A percentile compares a stretch with the other conserved stretches of the same genome.
Evolutionary conservation across 2,797 vertebrate genomes (phyloP).

Genomic region (Chlorospingus flavigularis): DNA sequence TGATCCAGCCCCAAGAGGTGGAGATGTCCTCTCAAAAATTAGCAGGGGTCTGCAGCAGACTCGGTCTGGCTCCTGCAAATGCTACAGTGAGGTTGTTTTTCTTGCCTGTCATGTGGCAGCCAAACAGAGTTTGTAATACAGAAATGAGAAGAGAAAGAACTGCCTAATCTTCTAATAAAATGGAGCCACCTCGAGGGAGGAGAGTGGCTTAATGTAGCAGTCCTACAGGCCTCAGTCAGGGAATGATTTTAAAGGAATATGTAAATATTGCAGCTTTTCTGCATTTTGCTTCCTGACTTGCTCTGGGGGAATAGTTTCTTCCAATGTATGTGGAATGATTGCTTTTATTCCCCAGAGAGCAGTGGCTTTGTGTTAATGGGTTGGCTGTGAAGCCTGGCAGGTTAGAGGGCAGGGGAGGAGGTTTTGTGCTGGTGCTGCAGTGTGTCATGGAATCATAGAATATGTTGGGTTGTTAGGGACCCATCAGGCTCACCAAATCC

Average conservation of each 20-base stretch:
- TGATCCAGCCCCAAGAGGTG: neutral
- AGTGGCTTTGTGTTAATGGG: neutral
- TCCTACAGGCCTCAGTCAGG: neutral
- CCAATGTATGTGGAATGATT: fast-evolving
- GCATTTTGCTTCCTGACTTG: neutral
- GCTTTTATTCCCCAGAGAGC: neutral
- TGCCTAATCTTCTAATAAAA: neutral
- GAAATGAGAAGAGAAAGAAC: neutral
- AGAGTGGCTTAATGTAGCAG: neutral
- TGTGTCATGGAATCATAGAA: neutral
- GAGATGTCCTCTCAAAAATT: neutral
- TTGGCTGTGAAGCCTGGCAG: neutral
- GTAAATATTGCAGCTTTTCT: neutral
- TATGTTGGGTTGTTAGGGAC: neutral
- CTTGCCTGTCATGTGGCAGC: neutral
- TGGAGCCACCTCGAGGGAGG: neutral
- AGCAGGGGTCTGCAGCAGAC: neutral
- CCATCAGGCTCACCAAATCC: neutral
- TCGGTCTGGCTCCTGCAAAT: neutral
- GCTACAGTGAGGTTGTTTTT: neutral
- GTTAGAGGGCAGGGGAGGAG: fast-evolving
- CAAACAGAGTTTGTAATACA: neutral
- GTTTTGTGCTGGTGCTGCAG: neutral
- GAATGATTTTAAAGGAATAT: neutral
- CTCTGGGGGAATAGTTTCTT: neutral